A percentile compares a stretch with the other conserved stretches of the same genome.
These are phyloP conservation scores for Lepidochitona cinerea DNA, from an alignment of 2,888 invertebrate species.

Conservation along the genomic window DNA sequence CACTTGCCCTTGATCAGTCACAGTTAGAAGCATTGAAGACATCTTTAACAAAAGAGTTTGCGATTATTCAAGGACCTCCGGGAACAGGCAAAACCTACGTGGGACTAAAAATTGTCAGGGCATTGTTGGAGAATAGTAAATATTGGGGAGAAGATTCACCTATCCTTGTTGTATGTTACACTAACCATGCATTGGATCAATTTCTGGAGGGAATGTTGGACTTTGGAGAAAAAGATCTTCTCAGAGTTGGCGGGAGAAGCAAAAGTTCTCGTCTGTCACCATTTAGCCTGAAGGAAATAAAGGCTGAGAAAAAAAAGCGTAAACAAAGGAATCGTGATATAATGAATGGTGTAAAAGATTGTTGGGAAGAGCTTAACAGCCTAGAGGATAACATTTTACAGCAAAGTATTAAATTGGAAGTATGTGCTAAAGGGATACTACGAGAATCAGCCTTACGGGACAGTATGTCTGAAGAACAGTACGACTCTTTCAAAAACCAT, in stretches of 20 bases:
- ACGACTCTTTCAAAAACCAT: too few species aligned
- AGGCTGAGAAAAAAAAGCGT: neutral
- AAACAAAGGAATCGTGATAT: neutral
- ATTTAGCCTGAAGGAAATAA: conserved; percentile 15
- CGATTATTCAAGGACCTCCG: conserved; percentile 50
- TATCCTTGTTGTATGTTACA: conserved; percentile 85
- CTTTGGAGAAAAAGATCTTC: conserved; percentile 69
- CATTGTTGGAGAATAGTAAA: conserved; percentile 76
- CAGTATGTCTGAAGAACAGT: conserved; percentile 1
- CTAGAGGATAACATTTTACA: neutral
- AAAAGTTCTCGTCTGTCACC: conserved; percentile 71
- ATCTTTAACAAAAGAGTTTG: conserved; percentile 43
- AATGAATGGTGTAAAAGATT: neutral
- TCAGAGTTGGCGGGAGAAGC: conserved; percentile 81
- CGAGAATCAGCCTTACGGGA: neutral
- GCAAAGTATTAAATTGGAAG: neutral
- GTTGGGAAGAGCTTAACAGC: neutral
- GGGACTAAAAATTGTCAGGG: conserved; percentile 67
- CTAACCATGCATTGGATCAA: conserved; percentile 90
- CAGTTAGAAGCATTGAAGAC: conserved; percentile 44
- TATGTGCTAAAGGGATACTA: conserved; percentile 7
- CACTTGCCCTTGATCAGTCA: conserved; percentile 42
- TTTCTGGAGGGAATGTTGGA: conserved; percentile 77
- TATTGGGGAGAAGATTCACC: conserved; percentile 68
- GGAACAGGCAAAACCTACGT: conserved; percentile 51